Base-by-base conservation (phyloP, 2,888 invertebrate genomes). In the Ennomos quercinarius region DNA sequence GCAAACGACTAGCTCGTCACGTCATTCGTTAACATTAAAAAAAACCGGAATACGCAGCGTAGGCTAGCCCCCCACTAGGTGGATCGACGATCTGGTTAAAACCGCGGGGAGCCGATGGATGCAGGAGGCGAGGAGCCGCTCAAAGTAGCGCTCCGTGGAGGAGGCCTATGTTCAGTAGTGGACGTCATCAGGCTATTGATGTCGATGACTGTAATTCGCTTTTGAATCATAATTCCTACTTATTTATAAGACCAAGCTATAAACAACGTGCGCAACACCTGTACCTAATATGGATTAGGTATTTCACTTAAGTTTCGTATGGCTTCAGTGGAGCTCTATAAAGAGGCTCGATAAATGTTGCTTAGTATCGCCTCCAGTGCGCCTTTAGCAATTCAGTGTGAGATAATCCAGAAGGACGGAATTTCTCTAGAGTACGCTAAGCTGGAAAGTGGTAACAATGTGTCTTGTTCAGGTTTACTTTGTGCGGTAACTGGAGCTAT, bases 381-480 rank as follows among this genome's bases (percentile, higher is more conserved):
- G 13, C 35, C 40, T 41, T 38, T 13, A 49, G 34, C 35, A 35
- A 35, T 49, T 35, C 41, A 13, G 12, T 49, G 34, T 35, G 41
- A 49, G 35, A 35, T 41, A 41, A 41, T 41, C 35, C 35, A 5
- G n/a, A 39, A 35, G 35, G 8, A 34, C 12, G 12, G 35, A 10
- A 40, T 40, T 48, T 40, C 34, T 48, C 40, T 12, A 48, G 48
- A 41, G 35, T 41, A 40, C 35, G 41, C 46, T 38, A 3, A 48
- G 41, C 41, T n/a, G 48, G 12, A 46, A 37, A 46, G 17, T 46
- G 38, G 38, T 45, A 45, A 45, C 45, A 45, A 45, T 45, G 44
- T 44, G 36, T 45, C 45, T 45, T 36, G 35, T 36, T 36, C 45
- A 12, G 36, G 12, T 36, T 36, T 45, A 9, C 45, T 9, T 36